phyloP scores from a whole-genome alignment of 2,888 invertebrate species.

The Thymelicus sylvestris region DNA sequence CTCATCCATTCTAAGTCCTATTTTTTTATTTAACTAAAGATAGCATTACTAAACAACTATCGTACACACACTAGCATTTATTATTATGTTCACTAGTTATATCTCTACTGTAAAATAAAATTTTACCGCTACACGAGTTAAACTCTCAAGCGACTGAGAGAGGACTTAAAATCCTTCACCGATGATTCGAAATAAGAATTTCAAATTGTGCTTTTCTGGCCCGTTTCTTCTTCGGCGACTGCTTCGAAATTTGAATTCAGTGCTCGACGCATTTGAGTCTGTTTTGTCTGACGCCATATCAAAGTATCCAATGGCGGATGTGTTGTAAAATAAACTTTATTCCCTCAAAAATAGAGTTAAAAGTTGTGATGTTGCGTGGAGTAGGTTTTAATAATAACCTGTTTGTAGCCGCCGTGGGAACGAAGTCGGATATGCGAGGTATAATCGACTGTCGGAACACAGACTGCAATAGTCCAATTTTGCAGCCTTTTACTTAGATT shows the following conservation, averaged over 20 bases:
- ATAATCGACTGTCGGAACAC: constrained; percentile 81
- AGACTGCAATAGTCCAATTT: constrained; percentile 84
- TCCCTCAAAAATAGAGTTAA: constrained; percentile 49
- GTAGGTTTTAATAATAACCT: constrained; percentile 83
- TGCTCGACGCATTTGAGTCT: constrained; percentile 60
- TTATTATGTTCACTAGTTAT: constrained; percentile 75
- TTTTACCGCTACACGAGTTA: constrained; percentile 77
- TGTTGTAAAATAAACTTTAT: constrained; percentile 57
- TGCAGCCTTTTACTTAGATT: constrained; percentile 83
- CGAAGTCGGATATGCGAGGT: constrained; percentile 82
- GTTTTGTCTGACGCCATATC: constrained; percentile 56
- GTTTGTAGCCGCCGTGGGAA: constrained; percentile 83
- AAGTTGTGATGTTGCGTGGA: constrained; percentile 53
- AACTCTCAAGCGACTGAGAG: constrained; percentile 75
- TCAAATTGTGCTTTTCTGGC: constrained; percentile 77
- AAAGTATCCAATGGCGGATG: constrained; percentile 55
- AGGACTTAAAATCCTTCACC: constrained; percentile 82
- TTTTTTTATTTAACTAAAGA: constrained; percentile 49
- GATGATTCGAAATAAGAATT: constrained; percentile 80
- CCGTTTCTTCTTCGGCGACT: constrained; percentile 57
- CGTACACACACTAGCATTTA: constrained; percentile 55
- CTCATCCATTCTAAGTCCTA: constrained; percentile 31
- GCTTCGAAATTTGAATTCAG: constrained; percentile 60
- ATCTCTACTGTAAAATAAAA: constrained; percentile 73
- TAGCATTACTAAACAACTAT: constrained; percentile 39